phyloP scores from a whole-genome alignment of 2,113 vertebrate genomes.

The Delphinus delphis region DNA sequence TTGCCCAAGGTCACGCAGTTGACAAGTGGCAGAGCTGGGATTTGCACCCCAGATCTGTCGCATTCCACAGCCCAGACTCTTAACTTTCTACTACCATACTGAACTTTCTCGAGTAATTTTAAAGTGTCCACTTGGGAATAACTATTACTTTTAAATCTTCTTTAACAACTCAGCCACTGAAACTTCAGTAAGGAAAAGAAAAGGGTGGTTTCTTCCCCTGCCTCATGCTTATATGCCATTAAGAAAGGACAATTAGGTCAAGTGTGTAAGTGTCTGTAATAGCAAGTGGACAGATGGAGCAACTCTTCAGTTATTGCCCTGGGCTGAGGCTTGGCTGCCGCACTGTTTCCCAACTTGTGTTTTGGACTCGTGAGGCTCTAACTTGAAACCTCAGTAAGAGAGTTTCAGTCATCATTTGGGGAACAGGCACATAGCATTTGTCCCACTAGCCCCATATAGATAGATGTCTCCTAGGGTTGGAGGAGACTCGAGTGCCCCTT shows the following conservation, averaged over 20 bases:
- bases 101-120: background rate
- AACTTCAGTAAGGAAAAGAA: background rate
- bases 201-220: background rate
- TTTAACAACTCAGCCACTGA: background rate
- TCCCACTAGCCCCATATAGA: background rate
- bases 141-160: background rate
- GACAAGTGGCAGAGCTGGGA: background rate
- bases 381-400: conserved; percentile 11
- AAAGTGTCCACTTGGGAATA: background rate
- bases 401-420: background rate
- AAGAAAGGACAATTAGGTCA: background rate
- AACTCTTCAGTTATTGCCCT: background rate
- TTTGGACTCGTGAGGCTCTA: background rate
- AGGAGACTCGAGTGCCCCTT: background rate
- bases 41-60: background rate
- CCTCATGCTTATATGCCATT: background rate
- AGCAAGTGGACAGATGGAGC: background rate
- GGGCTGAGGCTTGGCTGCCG: background rate
- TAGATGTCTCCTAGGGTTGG: background rate
- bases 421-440: background rate
- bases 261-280: background rate
- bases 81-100: background rate
- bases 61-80: background rate
- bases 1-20: background rate
- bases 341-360: background rate